Evolutionary conservation across 2,113 vertebrate species (phyloP), one percentile per base, ranked within the genome.

Genomic region (Neopipo cinnamomea): DNA sequence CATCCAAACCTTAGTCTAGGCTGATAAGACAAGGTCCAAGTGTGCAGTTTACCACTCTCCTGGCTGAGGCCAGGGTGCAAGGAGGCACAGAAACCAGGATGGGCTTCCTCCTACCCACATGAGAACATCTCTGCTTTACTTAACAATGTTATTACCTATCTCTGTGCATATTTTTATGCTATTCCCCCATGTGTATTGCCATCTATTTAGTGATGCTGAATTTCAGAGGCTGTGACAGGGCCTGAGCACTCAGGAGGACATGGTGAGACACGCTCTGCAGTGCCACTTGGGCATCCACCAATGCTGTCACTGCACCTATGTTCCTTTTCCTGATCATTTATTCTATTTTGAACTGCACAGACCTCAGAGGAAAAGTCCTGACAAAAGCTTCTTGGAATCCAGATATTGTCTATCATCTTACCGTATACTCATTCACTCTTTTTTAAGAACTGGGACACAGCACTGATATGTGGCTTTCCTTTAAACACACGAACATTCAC

Each of bases 11-110:
- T 62, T 42, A 11, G 5, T 22, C 14, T 27, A 21, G 33, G 5
- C 30, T 47, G 62, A 58, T 62, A 27, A 81, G 67, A 37, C 19
- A 46, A 17, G 30, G 30, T n/a, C 49, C 23, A 31, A 49, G 12
- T 1, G 12, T 37, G 6, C 18, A 66, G 4, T 62, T 89, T 66
- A 35, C 39, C 24, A 12, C 20, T 68, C 0, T 0, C 42, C 20
- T 42, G 39, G 13, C 22, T 8, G 8, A 6, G 44, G 12, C 37
- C 18, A 39, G 21, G 11, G 10, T n/a, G 27, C 19, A 44, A 3
- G 25, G 9, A 74, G 37, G 56, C 2, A 1, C 0, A 2, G 11
- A 20, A 5, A n/a, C 31, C 61, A 46, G 24, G 16, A 6, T 53
- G 44, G 39, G 12, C n/a, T 59, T 17, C 23, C n/a, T 37, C 27